Conservation (phyloP, 2,113 vertebrate species). For the Epinephelus fuscoguttatus region DNA sequence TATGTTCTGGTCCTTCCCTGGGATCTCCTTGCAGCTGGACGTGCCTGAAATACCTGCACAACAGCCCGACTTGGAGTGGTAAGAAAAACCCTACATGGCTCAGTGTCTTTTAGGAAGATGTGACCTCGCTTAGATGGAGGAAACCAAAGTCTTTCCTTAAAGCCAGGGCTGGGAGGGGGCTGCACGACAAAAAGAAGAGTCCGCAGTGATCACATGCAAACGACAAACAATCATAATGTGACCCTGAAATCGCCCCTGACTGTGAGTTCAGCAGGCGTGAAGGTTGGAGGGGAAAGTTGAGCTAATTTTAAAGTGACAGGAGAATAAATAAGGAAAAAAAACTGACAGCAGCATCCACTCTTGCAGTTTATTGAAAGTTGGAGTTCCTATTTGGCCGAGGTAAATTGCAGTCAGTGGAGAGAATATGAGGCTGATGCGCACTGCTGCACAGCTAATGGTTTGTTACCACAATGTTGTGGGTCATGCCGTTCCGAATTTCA, state of each 20-base stretch:
- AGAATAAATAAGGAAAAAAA: neutral
- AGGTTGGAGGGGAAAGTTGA: neutral
- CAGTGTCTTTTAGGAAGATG: too few species aligned
- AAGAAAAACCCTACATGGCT: too few species aligned
- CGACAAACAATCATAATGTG: neutral
- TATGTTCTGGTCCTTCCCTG: too few species aligned
- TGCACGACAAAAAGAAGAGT: neutral
- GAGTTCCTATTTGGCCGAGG: conserved; percentile 6
- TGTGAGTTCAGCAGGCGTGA: neutral
- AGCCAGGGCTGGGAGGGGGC: too few species aligned
- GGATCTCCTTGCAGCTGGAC: too few species aligned
- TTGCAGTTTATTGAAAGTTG: conserved; percentile 7
- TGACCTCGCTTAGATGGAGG: too few species aligned
- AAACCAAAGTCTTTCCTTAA: too few species aligned
- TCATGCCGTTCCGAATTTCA: conserved; percentile 59
- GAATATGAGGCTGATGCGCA: neutral
- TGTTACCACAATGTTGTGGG: conserved; percentile 25
- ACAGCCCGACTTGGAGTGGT: too few species aligned
- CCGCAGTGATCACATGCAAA: neutral
- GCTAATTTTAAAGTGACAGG: neutral
- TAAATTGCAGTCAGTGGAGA: conserved; percentile 9
- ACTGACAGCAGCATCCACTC: neutral
- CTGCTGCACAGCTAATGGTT: conserved; percentile 48
- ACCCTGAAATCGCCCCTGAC: neutral
- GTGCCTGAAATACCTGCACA: too few species aligned